Evolutionary conservation across 2,888 invertebrate species (phyloP).

Genomic region (Microctonus aethiopoides): DNA sequence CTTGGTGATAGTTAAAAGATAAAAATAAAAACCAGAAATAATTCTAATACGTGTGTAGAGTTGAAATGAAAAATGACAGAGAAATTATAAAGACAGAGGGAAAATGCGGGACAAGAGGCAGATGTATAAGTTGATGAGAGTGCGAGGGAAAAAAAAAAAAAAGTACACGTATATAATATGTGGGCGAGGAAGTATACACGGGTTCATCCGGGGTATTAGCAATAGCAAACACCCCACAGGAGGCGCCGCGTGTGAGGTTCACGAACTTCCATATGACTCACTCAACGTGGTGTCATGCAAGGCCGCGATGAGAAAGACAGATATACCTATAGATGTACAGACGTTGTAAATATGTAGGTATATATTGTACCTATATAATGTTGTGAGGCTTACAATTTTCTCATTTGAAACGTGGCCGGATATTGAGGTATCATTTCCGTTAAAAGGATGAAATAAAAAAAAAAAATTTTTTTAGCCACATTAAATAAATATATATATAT

Average conservation of each 20-base stretch:
- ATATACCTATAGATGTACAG: neutral
- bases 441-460: constrained; percentile 2
- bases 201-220: constrained; percentile 13
- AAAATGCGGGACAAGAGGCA: neutral
- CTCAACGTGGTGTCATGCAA: constrained; percentile 32
- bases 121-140: constrained; percentile 4
- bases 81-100: neutral
- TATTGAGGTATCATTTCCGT: constrained; percentile 34
- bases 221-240: constrained; percentile 12
- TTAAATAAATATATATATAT: too few relatives aligned
- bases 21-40: constrained; percentile 31
- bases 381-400: neutral
- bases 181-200: constrained; percentile 20
- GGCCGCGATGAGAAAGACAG: constrained; percentile 14
- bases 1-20: constrained; percentile 26
- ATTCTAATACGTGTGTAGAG: neutral
- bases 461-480: too few relatives aligned
- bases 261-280: constrained; percentile 34
- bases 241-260: constrained; percentile 23
- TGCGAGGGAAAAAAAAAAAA: constrained; percentile 18
- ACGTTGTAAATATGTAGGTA: neutral
- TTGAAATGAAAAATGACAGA: neutral
- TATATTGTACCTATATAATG: too few relatives aligned
- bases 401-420: constrained; percentile 15
- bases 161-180: constrained; percentile 1